Evolutionary conservation across 2,113 vertebrate genomes (phyloP).

Genomic region (Nematolebias whitei): DNA sequence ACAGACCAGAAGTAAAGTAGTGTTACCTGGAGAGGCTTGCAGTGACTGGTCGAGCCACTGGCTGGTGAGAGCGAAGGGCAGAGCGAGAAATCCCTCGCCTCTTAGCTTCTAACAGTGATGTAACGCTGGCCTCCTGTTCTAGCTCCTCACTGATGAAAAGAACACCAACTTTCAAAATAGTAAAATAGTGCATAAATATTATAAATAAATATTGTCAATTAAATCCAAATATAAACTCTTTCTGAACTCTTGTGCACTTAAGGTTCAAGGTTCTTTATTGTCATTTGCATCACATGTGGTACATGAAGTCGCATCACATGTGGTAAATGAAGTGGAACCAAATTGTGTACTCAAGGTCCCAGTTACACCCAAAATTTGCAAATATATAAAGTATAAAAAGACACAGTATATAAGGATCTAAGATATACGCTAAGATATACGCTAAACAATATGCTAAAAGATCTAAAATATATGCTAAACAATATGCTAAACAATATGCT

Average conservation of each 20-base stretch:
- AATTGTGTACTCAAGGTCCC: too few species aligned
- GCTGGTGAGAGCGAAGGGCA: conserved; percentile 92
- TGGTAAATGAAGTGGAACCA: too few species aligned
- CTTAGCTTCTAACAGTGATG: conserved; percentile 86
- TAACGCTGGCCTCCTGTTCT: conserved; percentile 73
- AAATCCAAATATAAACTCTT: not conserved
- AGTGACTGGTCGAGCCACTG: conserved; percentile 90
- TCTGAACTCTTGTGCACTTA: not conserved
- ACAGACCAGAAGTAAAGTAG: not conserved
- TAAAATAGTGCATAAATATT: not conserved
- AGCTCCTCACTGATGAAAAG: conserved; percentile 64
- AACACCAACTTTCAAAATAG: not conserved
- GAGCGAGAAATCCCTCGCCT: conserved; percentile 90
- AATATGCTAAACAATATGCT: too few species aligned
- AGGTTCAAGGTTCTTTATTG: too few species aligned
- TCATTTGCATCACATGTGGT: too few species aligned
- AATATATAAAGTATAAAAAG: too few species aligned
- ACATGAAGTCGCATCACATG: too few species aligned
- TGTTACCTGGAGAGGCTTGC: conserved; percentile 86
- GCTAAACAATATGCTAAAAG: too few species aligned
- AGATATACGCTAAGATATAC: too few species aligned
- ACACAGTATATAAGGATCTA: too few species aligned
- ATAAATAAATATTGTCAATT: not conserved
- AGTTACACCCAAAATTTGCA: too few species aligned
- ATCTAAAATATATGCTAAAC: too few species aligned